These are phyloP conservation scores for Hydrolagus colliei DNA, from an alignment of 2,797 vertebrate species.

Conservation along the genomic window DNA sequence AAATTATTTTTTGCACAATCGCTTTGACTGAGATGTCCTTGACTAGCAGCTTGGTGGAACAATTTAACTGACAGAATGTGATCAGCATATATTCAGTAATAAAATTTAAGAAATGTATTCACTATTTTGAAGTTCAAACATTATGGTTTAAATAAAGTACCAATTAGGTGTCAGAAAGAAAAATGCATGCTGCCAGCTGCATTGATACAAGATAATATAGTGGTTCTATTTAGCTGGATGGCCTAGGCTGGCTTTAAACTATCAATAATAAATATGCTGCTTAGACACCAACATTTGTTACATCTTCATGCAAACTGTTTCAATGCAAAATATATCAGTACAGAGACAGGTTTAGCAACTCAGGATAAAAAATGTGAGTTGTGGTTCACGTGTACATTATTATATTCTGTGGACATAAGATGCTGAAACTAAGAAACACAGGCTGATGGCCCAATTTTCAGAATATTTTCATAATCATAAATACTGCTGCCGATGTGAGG, in stretches of 20 bases:
- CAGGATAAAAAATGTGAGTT: background rate
- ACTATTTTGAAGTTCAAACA: conserved; percentile 9
- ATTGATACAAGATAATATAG: background rate
- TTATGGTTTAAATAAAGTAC: conserved; percentile 12
- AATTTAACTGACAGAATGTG: background rate
- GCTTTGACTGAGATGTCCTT: background rate
- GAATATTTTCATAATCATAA: background rate
- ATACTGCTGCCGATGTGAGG: background rate
- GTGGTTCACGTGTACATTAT: background rate
- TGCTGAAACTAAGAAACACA: background rate
- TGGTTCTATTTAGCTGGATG: background rate
- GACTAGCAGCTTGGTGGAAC: background rate
- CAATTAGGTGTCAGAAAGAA: conserved; percentile 6
- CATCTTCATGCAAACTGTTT: background rate
- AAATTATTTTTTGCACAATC: conserved; percentile 7
- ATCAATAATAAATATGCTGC: background rate
- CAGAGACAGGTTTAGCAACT: background rate
- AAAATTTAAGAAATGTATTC: background rate
- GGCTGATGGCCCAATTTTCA: background rate
- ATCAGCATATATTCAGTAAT: background rate
- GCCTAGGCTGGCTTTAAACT: background rate
- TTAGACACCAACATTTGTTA: background rate
- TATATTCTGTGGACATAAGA: background rate
- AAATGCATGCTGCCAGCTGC: background rate
- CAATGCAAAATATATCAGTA: background rate